Percentiles rank a stretch among this genome's conserved stretches.
phyloP scores from a whole-genome alignment of 1,140 invertebrate genomes.

The Lethrus apterus region DNA sequence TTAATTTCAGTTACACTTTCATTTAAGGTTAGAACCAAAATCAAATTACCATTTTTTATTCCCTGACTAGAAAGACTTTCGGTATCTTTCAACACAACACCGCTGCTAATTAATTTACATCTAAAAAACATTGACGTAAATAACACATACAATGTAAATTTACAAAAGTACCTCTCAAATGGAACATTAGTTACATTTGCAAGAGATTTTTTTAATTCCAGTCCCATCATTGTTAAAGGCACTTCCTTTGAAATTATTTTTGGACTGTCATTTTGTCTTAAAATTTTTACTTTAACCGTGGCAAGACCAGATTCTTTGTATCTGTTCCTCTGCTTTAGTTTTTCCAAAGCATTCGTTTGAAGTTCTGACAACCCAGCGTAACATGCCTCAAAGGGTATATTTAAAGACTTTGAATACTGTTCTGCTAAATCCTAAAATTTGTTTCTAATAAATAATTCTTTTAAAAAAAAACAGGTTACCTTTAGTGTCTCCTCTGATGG shows the following conservation, averaged over 20 bases:
- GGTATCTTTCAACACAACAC: conserved; percentile 17
- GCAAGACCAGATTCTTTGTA: conserved; percentile 59
- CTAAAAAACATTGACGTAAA: too few relatives aligned
- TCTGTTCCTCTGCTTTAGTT: conserved; percentile 53
- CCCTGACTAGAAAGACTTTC: conserved; percentile 14
- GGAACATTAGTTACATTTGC: conserved; percentile 43
- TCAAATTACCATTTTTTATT: conserved; percentile 17
- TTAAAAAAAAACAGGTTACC: conserved; percentile 34
- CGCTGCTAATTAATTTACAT: conserved; percentile 19
- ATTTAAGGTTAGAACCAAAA: conserved; percentile 17
- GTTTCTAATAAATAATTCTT: conserved; percentile 3
- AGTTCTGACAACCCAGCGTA: conserved; percentile 50
- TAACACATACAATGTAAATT: too few relatives aligned
- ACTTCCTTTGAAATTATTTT: conserved; percentile 44
- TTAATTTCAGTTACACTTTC: conserved; percentile 20
- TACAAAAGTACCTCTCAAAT: conserved; percentile 42
- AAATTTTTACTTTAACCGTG: conserved; percentile 52
- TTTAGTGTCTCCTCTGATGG: conserved; percentile 41
- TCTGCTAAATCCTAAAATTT: conserved; percentile 50
- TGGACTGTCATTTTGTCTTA: conserved; percentile 39
- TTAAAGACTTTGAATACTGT: conserved; percentile 48
- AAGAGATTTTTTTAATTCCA: conserved; percentile 49
- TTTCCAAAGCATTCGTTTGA: conserved; percentile 59
- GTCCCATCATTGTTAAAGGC: conserved; percentile 44
- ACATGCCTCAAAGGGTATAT: conserved; percentile 45